Percentiles rank a stretch among this genome's conserved stretches.
These are phyloP conservation scores for Mormyrus iriodes DNA, from an alignment of 2,113 vertebrate species.

Conservation along the genomic window DNA sequence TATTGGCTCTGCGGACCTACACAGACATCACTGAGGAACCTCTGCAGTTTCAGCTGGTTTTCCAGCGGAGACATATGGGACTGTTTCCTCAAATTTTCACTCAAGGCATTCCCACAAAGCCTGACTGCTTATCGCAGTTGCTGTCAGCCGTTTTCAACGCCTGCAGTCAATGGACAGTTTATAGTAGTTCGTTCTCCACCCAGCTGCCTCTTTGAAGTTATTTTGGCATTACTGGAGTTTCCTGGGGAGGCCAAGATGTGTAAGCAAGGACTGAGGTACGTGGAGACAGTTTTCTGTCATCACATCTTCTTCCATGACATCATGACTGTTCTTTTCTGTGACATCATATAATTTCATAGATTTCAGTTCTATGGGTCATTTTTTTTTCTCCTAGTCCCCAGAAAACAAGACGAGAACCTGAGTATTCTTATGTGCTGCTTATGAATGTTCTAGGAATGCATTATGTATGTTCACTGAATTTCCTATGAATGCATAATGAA, in stretches of 20 bases:
- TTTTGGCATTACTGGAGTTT: background rate
- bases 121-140: background rate
- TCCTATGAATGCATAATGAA: background rate
- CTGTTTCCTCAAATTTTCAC: background rate
- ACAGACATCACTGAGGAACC: background rate
- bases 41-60: background rate
- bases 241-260: background rate
- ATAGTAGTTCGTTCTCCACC: background rate
- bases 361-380: background rate
- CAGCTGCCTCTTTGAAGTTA: background rate
- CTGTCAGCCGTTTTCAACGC: background rate
- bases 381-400: background rate
- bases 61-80: background rate
- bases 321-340: background rate
- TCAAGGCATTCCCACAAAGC: background rate
- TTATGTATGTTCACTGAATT: background rate
- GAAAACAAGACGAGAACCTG: background rate
- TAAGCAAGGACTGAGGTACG: background rate
- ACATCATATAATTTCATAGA: no score
- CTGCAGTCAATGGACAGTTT: background rate
- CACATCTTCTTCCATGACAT: background rate
- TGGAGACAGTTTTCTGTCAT: no score
- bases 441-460: background rate
- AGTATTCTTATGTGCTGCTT: background rate
- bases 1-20: background rate